Base-by-base conservation (phyloP, 2,888 invertebrate species). In the Ctena decussata region DNA sequence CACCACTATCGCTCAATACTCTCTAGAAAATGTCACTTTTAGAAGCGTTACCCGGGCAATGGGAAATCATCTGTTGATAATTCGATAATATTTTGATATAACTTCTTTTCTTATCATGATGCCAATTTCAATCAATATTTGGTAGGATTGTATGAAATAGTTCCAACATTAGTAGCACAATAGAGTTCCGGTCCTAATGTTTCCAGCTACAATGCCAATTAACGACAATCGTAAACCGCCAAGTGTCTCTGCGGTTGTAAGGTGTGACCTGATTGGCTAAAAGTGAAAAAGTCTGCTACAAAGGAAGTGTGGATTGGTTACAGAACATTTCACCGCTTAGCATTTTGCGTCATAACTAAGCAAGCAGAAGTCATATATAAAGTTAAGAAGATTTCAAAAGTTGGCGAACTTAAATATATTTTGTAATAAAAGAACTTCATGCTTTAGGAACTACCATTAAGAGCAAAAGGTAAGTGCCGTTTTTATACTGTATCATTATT, bases 301-400 rank as follows among this genome's bases (percentile, higher is more conserved):
- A 82, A 82, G 78, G 78, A 80, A 76, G 76, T 65, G 65, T 78
- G 74, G 84, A 87, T 87, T 87, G 87, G 87, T 57, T 74, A 41
- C 32, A 30, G 30, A 37, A 65, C 37, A n/a, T 0, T 53, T 21
- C 8, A 12, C 24, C 24, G 27, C 65, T 18, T 24, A 35, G n/a
- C 65, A 44, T 3, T 41, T 27, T 65, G 76, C 65, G 39, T 77
- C 65, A 60, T 77, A n/a, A 77, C 39, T 41, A 41, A 41, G 24
- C 2, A 12, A 6, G 57, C 12, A 1, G 1, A 53, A 24, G 6
- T 24, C 32, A 35, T 75, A 75, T 75, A 75, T 73, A 75, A 53
- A 53, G 37, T 30, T 37, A 8, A 75, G n/a, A 53, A 75, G 35
- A 21, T 35, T 35, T 49, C 37, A 30, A 5, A 15, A 49, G 15